These are phyloP conservation scores for Campoletis sonorensis DNA, from an alignment of 1,140 invertebrate species.

Conservation along the genomic window DNA sequence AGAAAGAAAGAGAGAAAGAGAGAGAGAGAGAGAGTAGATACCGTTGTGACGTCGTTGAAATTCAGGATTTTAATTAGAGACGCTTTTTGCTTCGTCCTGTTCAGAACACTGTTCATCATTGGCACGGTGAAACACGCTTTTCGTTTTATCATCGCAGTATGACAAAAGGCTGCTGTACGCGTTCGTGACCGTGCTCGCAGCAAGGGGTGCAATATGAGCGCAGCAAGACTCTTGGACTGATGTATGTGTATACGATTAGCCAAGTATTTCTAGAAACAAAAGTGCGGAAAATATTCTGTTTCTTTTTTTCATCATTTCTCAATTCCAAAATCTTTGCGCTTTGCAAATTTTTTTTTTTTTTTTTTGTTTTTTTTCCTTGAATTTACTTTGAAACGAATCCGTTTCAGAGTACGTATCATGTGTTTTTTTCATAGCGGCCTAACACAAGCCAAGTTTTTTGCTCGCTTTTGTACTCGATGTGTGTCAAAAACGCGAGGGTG, in stretches of 20 bases:
- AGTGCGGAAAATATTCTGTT: neutral
- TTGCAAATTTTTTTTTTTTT: too few species aligned
- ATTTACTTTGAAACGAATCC: neutral
- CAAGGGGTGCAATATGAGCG: neutral
- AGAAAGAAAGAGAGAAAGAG: neutral
- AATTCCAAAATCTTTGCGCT: too few species aligned
- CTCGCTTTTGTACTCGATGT: constrained; percentile 24
- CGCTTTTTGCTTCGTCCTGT: neutral
- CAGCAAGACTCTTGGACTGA: neutral
- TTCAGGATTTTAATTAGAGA: constrained; percentile 17
- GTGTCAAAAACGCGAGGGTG: constrained; percentile 33
- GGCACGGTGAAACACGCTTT: constrained; percentile 3
- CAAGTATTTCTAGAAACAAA: neutral
- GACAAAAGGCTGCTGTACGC: neutral
- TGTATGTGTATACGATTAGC: neutral
- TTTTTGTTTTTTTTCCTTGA: neutral
- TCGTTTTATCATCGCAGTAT: neutral
- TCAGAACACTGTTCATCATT: neutral
- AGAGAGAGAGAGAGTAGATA: neutral
- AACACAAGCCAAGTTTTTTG: neutral
- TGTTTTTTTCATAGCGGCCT: neutral
- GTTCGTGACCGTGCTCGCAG: neutral
- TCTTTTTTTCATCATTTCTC: neutral
- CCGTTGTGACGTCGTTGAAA: neutral
- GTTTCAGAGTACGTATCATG: neutral